Conservation (phyloP, 2,888 invertebrate genomes). For the Andrena flavipes region DNA sequence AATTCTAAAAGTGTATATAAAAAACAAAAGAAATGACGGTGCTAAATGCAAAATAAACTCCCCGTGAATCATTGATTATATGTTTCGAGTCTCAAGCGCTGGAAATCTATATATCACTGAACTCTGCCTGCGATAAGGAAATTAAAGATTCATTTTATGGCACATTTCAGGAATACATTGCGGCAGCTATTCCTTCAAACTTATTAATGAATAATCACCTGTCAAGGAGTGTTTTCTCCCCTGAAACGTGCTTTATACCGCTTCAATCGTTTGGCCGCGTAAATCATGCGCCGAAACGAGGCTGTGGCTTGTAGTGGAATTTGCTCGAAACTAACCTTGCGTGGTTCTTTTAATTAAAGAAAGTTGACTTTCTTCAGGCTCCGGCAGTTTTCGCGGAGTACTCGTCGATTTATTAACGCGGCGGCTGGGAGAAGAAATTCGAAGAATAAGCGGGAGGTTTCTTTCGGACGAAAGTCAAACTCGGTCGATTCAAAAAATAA, state of each 20-base stretch:
- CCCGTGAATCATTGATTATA: no score
- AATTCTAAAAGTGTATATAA: no score
- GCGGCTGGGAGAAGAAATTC: not conserved
- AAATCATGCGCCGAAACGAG: not conserved
- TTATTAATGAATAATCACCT: not conserved
- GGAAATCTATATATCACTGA: no score
- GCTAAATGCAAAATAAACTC: no score
- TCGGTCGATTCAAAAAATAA: not conserved
- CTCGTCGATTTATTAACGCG: slow-evolving; percentile 39
- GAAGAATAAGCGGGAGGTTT: slow-evolving; percentile 27
- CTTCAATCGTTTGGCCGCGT: not conserved
- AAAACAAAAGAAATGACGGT: no score
- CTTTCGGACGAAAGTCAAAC: slow-evolving; percentile 27
- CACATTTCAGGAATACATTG: not conserved
- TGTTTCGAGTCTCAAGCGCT: no score
- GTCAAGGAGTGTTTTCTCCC: not conserved
- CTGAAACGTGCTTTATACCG: not conserved
- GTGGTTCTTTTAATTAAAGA: slow-evolving; percentile 48
- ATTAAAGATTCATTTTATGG: not conserved
- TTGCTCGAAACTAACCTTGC: slow-evolving; percentile 3
- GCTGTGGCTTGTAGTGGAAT: slow-evolving; percentile 8
- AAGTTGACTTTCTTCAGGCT: slow-evolving; percentile 25
- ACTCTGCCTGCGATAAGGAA: not conserved
- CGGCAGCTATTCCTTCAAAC: not conserved
- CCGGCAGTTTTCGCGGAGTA: not conserved